Conservation (phyloP, 1,140 invertebrate genomes). For the Steinernema khuongi region DNA sequence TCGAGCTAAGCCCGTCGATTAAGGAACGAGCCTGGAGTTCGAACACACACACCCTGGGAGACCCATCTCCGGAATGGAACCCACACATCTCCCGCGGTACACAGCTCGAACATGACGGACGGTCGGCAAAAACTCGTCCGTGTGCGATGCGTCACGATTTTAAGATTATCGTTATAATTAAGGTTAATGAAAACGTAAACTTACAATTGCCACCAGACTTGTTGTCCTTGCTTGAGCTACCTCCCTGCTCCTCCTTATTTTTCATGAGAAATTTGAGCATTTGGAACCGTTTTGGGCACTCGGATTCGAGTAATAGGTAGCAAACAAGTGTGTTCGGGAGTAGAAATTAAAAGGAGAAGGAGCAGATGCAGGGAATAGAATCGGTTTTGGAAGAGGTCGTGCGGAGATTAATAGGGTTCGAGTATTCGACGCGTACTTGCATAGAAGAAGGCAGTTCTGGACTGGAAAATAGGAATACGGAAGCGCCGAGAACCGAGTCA, state of each 20-base stretch:
- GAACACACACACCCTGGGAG: background rate
- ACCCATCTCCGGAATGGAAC: background rate
- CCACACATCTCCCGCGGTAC: too few species aligned
- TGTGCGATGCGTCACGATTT: too few species aligned
- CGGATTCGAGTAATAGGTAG: constrained; percentile 2
- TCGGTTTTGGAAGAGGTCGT: constrained; percentile 7
- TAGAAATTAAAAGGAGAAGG: background rate
- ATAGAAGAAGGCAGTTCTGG: constrained; percentile 9
- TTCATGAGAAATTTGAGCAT: background rate
- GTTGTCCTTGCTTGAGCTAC: constrained; percentile 14
- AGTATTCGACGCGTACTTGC: constrained; percentile 8
- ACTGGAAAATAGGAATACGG: background rate
- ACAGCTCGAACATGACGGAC: too few species aligned
- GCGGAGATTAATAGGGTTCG: constrained; percentile 1
- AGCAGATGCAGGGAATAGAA: constrained; percentile 15
- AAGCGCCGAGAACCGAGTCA: background rate
- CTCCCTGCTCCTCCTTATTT: background rate
- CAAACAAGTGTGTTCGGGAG: background rate
- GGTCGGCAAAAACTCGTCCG: too few species aligned
- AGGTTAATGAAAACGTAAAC: background rate
- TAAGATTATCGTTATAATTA: background rate
- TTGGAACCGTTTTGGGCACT: background rate
- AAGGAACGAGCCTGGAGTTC: background rate
- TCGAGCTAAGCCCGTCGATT: background rate
- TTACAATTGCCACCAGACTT: constrained; percentile 7